Evolutionary conservation across 1,140 invertebrate species (phyloP).

Genomic region (Helicoverpa armigera): DNA sequence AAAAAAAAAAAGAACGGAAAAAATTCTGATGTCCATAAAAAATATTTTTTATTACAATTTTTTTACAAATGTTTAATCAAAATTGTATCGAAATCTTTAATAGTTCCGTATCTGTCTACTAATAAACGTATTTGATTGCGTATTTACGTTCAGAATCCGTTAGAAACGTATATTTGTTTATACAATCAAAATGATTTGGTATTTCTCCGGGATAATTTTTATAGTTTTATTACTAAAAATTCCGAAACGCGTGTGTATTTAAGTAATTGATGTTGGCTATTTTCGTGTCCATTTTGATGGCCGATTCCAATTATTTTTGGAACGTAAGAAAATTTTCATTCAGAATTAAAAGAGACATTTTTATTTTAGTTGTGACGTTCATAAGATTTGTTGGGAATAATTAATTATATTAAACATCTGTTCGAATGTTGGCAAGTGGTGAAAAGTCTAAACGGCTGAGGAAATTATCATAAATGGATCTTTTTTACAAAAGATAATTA

Average conservation of each 20-base stretch:
- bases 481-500: too few relatives aligned
- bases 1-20: background rate
- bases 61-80: constrained; percentile 25
- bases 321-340: background rate
- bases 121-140: constrained; percentile 39
- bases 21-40: background rate
- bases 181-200: constrained; percentile 17
- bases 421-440: background rate
- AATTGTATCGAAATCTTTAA: constrained; percentile 18
- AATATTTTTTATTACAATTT: background rate
- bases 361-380: constrained; percentile 9
- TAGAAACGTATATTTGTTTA: constrained; percentile 21
- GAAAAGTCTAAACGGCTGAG: background rate
- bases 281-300: background rate
- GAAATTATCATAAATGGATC: too few relatives aligned
- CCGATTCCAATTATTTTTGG: constrained; percentile 17
- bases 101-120: constrained; percentile 23
- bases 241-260: constrained; percentile 16
- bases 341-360: background rate
- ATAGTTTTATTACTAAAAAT: constrained; percentile 46
- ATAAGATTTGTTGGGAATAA: background rate
- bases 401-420: background rate
- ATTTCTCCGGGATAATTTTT: constrained; percentile 14
- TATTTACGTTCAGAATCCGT: constrained; percentile 18
- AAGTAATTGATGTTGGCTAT: constrained; percentile 9